Evolutionary conservation across 2,797 vertebrate genomes (phyloP), one percentile per base, ranked within the genome.

Genomic region (Melanogrammus aeglefinus): DNA sequence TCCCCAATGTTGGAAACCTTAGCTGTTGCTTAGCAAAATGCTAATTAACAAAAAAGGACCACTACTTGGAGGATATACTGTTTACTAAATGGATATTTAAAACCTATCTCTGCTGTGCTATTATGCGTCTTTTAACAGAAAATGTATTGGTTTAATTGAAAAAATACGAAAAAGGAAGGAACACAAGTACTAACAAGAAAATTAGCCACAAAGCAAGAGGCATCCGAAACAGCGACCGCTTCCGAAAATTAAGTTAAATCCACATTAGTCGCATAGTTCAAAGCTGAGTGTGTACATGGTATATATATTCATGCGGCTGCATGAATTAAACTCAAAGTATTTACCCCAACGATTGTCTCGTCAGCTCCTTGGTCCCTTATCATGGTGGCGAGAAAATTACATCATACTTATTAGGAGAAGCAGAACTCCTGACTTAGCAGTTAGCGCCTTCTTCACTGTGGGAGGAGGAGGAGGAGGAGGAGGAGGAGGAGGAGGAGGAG

Each of bases 371-470:
- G 81, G 82, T 80, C 86, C 84, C 72, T 84, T 87, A 90, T 86
- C 85, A 35, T 33, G 79, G 79, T 83, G 74, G 76, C 69, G 78
- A 79, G 80, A 29, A 83, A 88, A 92, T 89, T 77, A 88, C 87
- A 89, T 90, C 87, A 88, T 88, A 89, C 83, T 89, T 86, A 85
- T 63, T 78, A 89, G 87, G 77, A 84, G 80, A 81, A 81, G 78
- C 86, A 78, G 85, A 86, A 86, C 57, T 81, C 80, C 79, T 81
- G 70, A 75, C 75, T 80, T 81, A 72, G 82, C 81, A 78, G 78
- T 72, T 73, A 29, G 77, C 69, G 0, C 38, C 80, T 82, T 81
- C 24, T 27, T n/a, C n/a, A 12, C 2, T 4, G 63, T 66, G 63
- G 63, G 63, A 66, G 57, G 57, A 66, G 57, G 57, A 66, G 21